phyloP scores from a whole-genome alignment of 1,140 invertebrate species.

The Drosophila quadrilineata region DNA sequence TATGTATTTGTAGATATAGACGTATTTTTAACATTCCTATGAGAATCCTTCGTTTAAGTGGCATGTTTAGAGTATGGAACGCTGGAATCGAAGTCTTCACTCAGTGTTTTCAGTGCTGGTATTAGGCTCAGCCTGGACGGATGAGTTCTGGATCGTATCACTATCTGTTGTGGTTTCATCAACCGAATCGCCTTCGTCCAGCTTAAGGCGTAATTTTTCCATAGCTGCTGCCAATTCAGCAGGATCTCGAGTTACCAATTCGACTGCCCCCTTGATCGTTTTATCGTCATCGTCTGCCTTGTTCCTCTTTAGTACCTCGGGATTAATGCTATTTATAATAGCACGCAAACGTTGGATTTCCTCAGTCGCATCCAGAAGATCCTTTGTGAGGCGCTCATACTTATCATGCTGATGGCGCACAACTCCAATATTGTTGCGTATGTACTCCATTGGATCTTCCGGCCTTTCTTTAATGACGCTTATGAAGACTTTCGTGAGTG shows the following conservation, averaged over 20 bases:
- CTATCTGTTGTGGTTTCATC: slow-evolving; percentile 6
- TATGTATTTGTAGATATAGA: too few relatives aligned
- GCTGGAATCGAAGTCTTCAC: slow-evolving; percentile 21
- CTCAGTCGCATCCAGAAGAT: slow-evolving; percentile 60
- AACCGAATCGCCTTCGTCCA: slow-evolving; percentile 27
- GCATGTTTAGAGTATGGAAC: slow-evolving; percentile 42
- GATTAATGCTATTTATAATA: slow-evolving; percentile 65
- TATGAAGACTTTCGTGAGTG: slow-evolving; percentile 93
- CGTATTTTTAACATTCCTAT: slow-evolving; percentile 34
- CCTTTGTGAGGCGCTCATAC: slow-evolving; percentile 66
- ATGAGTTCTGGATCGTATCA: slow-evolving; percentile 28
- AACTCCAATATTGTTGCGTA: slow-evolving; percentile 83
- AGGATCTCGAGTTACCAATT: too few relatives aligned
- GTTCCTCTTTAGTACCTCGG: slow-evolving; percentile 46
- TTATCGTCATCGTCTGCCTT: slow-evolving; percentile 3
- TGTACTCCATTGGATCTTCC: slow-evolving; percentile 93
- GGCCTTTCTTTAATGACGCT: slow-evolving; percentile 95
- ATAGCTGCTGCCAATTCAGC: slow-evolving; percentile 27
- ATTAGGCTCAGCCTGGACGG: slow-evolving; percentile 60
- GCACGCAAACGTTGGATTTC: slow-evolving; percentile 67
- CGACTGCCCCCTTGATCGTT: neutral
- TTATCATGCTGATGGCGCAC: slow-evolving; percentile 65
- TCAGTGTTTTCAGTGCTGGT: slow-evolving; percentile 35
- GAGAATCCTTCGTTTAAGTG: slow-evolving; percentile 45
- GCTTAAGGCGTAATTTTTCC: slow-evolving; percentile 47